Evolutionary conservation across 1,140 invertebrate genomes (phyloP).

Genomic region (Reticulitermes speratus): DNA sequence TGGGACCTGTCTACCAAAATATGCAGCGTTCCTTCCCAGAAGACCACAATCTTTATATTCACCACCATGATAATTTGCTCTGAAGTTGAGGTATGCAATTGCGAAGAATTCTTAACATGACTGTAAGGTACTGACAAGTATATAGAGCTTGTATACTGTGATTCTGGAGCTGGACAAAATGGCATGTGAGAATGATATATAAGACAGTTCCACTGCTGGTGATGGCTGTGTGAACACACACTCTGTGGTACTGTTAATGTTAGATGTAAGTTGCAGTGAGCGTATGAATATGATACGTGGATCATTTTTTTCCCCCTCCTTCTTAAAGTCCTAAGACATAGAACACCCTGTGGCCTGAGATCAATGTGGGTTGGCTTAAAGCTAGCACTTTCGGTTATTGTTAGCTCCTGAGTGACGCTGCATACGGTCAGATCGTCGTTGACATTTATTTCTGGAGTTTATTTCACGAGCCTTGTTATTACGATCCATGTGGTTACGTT

Average conservation of each 20-base stretch:
- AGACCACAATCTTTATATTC: too few species aligned
- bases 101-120: too few species aligned
- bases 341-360: constrained; percentile 26
- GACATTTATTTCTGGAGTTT: constrained; percentile 59
- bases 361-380: constrained; percentile 4
- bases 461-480: constrained; percentile 65
- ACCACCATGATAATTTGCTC: too few species aligned
- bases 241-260: neutral
- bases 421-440: constrained; percentile 61
- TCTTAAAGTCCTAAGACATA: too few species aligned
- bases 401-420: constrained; percentile 64
- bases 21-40: too few species aligned
- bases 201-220: neutral
- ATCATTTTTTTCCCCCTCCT: too few species aligned
- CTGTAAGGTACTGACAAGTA: too few species aligned
- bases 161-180: neutral
- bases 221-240: neutral
- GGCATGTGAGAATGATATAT: neutral
- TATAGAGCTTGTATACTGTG: too few species aligned
- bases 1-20: too few species aligned
- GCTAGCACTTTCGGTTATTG: constrained; percentile 72
- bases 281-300: neutral
- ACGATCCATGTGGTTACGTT: constrained; percentile 59
- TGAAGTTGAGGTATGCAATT: too few species aligned
- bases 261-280: neutral